Conservation (phyloP, 2,797 vertebrate species). For the Acanthis flammea region DNA sequence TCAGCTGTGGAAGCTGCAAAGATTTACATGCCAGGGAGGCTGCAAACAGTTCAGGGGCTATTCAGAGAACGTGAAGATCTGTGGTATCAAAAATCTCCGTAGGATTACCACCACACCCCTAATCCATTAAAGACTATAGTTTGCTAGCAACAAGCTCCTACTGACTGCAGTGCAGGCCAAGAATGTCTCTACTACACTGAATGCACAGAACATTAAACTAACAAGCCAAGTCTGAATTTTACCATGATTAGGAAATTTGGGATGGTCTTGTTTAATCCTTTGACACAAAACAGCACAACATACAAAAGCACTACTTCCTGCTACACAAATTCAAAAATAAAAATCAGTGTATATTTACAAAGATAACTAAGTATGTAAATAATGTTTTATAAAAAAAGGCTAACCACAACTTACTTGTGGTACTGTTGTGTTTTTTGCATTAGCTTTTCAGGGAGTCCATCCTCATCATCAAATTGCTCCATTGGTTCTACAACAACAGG, state of each 20-base stretch:
- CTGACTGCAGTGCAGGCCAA: neutral
- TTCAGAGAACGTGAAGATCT: neutral
- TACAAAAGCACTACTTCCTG: neutral
- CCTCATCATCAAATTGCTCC: conserved; percentile 94
- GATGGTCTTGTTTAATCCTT: neutral
- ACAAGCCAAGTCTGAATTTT: neutral
- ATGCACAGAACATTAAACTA: neutral
- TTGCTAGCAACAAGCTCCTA: neutral
- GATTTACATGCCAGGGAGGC: neutral
- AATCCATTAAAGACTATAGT: neutral
- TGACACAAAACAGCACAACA: neutral
- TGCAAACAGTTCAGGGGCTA: neutral
- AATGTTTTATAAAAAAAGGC: neutral
- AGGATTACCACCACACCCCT: neutral
- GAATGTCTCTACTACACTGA: neutral
- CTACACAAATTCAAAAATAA: neutral
- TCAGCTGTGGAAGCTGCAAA: neutral
- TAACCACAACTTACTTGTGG: conserved; percentile 84
- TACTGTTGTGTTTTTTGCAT: conserved; percentile 91
- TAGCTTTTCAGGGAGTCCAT: conserved; percentile 91
- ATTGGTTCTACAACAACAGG: conserved; percentile 94
- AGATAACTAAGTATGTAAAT: neutral
- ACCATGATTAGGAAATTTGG: neutral
- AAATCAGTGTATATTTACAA: neutral
- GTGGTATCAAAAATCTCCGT: neutral